phyloP scores from a whole-genome alignment of 2,797 vertebrate species.

The Gymnothorax javanicus region DNA sequence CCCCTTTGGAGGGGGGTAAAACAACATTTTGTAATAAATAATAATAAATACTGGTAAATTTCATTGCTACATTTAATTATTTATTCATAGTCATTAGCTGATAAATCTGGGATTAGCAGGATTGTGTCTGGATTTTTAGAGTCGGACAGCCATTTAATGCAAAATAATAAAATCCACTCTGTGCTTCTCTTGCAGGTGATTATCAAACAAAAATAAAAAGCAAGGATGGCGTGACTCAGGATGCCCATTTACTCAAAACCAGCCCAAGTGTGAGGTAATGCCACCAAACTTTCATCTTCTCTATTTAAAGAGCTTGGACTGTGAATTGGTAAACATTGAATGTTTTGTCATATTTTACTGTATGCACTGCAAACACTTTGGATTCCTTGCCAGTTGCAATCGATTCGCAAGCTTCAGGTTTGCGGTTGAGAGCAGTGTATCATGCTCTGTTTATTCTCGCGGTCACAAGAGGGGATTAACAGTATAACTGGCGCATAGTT shows the following conservation, averaged over 20 bases:
- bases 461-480: background rate
- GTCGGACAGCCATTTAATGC: background rate
- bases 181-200: constrained; percentile 64
- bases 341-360: too few species aligned
- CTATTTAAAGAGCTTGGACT: background rate
- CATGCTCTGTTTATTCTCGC: background rate
- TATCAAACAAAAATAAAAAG: constrained; percentile 73
- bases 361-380: background rate
- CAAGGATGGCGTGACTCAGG: constrained; percentile 70
- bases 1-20: too few species aligned
- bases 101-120: background rate
- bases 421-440: background rate
- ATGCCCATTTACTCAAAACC: constrained; percentile 73
- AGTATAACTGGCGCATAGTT: background rate
- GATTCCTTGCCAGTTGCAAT: background rate
- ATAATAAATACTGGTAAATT: background rate
- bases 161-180: background rate
- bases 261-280: constrained; percentile 84
- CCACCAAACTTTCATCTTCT: background rate
- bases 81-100: background rate
- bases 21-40: background rate
- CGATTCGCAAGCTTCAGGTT: background rate
- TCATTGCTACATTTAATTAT: background rate
- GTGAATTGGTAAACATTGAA: background rate
- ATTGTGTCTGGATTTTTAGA: background rate